Percentiles rank a stretch among this genome's conserved stretches.
phyloP scores from a whole-genome alignment of 64 coral and sea anemone genomes.

The Montipora foliosa region DNA sequence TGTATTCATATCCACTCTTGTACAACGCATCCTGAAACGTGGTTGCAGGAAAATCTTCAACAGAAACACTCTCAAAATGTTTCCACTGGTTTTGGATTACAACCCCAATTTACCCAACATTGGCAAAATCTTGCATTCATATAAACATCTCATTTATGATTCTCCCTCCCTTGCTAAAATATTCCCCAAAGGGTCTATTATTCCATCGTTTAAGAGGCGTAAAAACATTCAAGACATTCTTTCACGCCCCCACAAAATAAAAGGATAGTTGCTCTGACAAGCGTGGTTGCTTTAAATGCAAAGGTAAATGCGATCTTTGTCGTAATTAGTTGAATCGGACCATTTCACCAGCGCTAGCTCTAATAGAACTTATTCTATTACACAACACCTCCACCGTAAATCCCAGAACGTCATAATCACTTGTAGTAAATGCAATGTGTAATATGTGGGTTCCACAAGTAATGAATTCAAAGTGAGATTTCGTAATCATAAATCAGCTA shows the following conservation, averaged over 20 bases:
- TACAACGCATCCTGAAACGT: too few species aligned
- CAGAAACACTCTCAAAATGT: too few species aligned
- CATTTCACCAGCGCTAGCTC: not conserved
- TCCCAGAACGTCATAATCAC: not conserved
- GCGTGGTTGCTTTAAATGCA: not conserved
- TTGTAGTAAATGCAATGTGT: too few species aligned
- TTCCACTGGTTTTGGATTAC: too few species aligned
- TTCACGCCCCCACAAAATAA: not conserved
- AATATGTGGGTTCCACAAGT: too few species aligned
- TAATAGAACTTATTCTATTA: not conserved
- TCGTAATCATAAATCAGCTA: not conserved
- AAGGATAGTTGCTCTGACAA: not conserved
- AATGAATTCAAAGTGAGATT: too few species aligned
- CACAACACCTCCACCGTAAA: not conserved
- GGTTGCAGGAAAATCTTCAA: too few species aligned
- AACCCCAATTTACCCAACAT: too few species aligned
- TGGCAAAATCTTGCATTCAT: not conserved
- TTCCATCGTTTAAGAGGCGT: not conserved
- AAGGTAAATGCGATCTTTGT: not conserved
- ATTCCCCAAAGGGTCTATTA: not conserved
- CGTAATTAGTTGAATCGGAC: not conserved
- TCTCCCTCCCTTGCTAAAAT: not conserved
- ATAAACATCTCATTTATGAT: not conserved
- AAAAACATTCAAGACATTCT: not conserved
- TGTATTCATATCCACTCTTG: too few species aligned